These are phyloP conservation scores for Agapornis roseicollis DNA, from an alignment of 2,113 vertebrate species.

Conservation along the genomic window DNA sequence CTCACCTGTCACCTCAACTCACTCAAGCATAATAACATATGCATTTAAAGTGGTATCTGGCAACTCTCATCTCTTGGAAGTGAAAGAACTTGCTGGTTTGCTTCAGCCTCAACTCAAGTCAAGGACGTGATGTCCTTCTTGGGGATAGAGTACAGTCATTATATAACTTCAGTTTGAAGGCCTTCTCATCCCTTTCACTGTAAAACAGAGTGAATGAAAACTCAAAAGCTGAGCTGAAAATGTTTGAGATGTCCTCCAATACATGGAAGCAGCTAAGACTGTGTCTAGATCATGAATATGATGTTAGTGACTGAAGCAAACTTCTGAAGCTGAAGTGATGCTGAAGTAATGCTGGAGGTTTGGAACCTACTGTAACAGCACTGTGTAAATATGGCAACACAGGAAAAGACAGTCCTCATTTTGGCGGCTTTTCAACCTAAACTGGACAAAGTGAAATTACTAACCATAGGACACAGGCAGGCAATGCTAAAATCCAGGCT, in stretches of 20 bases:
- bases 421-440: neutral
- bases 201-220: neutral
- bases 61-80: neutral
- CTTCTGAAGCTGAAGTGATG: neutral
- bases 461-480: neutral
- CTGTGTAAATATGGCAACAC: neutral
- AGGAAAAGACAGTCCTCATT: neutral
- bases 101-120: neutral
- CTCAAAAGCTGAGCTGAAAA: neutral
- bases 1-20: neutral
- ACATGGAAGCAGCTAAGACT: neutral
- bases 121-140: neutral
- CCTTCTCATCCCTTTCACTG: neutral
- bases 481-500: neutral
- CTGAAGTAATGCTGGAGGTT: neutral
- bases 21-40: neutral
- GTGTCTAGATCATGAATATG: fast-evolving
- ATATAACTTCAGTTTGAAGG: neutral
- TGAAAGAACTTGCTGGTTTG: neutral
- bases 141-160: neutral
- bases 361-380: neutral
- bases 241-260: neutral
- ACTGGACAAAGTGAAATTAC: neutral
- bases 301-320: neutral
- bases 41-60: constrained; percentile 39